Percentiles rank a stretch among this genome's conserved stretches.
Conservation (phyloP, 2,113 vertebrate species). For the Gracilinanus agilis region DNA sequence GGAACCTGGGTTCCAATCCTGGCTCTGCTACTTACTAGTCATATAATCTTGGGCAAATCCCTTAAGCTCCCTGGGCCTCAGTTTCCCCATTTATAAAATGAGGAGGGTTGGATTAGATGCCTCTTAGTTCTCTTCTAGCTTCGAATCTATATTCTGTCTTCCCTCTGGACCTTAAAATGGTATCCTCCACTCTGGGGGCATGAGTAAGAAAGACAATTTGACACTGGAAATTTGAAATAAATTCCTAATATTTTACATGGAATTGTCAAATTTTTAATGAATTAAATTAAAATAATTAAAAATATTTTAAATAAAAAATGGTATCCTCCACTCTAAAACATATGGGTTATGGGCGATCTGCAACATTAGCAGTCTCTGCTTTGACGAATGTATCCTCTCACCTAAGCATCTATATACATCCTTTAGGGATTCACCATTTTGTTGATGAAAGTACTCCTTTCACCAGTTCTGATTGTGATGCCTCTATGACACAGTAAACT, state of each 20-base stretch:
- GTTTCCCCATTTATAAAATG: background rate
- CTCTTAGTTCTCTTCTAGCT: background rate
- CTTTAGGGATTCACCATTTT: background rate
- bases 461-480: background rate
- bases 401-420: background rate
- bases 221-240: no score
- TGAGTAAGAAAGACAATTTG: no score
- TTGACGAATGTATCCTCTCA: background rate
- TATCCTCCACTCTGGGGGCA: background rate
- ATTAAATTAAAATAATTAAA: no score
- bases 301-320: no score
- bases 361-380: background rate
- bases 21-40: background rate
- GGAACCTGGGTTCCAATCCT: background rate
- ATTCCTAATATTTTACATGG: no score
- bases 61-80: background rate
- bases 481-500: background rate
- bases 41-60: background rate
- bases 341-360: background rate
- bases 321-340: background rate
- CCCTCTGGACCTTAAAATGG: background rate
- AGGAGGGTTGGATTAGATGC: no score
- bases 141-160: background rate
- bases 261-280: no score
- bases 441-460: background rate